A percentile compares a stretch with the other conserved stretches of the same genome.
Evolutionary conservation across 2,888 invertebrate species (phyloP).

Genomic region (Xestia c-nigrum): DNA sequence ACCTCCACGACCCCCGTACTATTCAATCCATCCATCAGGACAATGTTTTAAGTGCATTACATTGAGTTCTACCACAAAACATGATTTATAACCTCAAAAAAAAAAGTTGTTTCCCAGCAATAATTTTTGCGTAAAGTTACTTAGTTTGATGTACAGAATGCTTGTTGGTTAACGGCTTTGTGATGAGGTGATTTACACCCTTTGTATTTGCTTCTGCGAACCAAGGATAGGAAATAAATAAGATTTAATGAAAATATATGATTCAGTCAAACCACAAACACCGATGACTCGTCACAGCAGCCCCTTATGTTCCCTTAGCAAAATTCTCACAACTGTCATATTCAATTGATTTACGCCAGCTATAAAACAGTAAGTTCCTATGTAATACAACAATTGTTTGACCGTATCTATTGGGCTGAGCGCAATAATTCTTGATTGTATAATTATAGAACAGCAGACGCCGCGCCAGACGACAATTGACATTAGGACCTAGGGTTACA

Average conservation of each 20-base stretch:
- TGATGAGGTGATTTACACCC: too few relatives aligned
- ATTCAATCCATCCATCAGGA: too few relatives aligned
- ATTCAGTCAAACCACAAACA: not conserved
- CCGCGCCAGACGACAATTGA: conserved; percentile 66
- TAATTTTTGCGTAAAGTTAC: too few relatives aligned
- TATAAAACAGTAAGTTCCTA: conserved; percentile 31
- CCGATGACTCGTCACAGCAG: not conserved
- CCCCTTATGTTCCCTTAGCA: not conserved
- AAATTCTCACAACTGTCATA: conserved; percentile 53
- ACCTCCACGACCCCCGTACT: too few relatives aligned
- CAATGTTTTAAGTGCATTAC: too few relatives aligned
- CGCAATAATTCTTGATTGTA: conserved; percentile 64
- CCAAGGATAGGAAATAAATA: not conserved
- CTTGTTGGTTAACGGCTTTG: too few relatives aligned
- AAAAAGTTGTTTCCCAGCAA: too few relatives aligned
- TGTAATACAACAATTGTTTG: conserved; percentile 31
- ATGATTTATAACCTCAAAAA: too few relatives aligned
- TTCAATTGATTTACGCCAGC: conserved; percentile 43
- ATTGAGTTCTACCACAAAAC: too few relatives aligned
- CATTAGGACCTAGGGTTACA: conserved; percentile 60
- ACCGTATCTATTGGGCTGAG: conserved; percentile 61
- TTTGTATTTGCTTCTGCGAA: not conserved
- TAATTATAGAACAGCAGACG: conserved; percentile 65
- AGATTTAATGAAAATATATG: not conserved
- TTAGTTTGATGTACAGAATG: too few relatives aligned